Percentiles rank a stretch among this genome's conserved stretches.
phyloP scores from a whole-genome alignment of 1,140 invertebrate genomes.

The Mercenaria mercenaria region DNA sequence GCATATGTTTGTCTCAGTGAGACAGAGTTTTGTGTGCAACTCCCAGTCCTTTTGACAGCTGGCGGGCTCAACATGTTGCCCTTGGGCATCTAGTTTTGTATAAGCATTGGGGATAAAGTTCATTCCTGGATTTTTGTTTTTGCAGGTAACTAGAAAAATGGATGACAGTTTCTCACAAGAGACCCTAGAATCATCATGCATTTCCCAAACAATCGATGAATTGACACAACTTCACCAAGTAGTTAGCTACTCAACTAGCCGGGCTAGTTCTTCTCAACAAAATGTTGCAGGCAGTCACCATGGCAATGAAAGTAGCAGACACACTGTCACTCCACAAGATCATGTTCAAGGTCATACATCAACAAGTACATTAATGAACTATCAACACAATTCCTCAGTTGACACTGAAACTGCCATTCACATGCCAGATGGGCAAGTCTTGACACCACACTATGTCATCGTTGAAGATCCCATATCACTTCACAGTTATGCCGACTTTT shows the following conservation, averaged over 20 bases:
- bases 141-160: neutral
- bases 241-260: neutral
- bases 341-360: neutral
- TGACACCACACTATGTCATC: conserved; percentile 10
- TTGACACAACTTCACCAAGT: neutral
- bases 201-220: neutral
- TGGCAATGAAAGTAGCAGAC: neutral
- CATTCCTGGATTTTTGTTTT: no score
- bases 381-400: neutral
- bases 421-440: neutral
- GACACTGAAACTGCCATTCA: neutral
- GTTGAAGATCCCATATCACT: conserved; percentile 27
- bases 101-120: no score
- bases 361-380: neutral
- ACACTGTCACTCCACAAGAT: neutral
- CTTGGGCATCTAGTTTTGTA: no score
- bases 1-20: no score
- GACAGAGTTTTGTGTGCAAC: no score
- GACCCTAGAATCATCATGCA: neutral
- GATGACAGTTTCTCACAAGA: neutral
- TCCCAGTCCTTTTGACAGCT: no score
- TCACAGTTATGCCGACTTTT: conserved; percentile 29
- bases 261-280: neutral
- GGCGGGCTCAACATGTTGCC: no score
- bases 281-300: neutral